Evolutionary conservation across 2,888 invertebrate species (phyloP).

Genomic region (Dorcus hopei): DNA sequence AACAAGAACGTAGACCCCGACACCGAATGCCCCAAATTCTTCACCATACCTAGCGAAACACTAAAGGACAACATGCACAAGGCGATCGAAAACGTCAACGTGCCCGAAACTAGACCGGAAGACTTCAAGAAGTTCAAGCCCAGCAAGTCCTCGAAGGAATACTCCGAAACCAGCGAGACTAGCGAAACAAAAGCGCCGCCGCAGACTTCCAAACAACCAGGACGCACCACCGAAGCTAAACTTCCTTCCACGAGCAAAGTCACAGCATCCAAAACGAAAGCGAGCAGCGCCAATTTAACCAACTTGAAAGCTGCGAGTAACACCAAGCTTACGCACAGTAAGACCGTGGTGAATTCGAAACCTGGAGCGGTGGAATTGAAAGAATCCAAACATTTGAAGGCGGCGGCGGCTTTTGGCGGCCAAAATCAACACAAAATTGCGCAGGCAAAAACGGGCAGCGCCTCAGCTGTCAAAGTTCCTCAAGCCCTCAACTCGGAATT

Average conservation of each 20-base stretch:
- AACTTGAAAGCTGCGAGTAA: not conserved
- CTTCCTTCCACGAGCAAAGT: not conserved
- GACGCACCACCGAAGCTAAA: not conserved
- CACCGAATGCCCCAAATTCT: slow-evolving; percentile 10
- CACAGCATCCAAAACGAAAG: not conserved
- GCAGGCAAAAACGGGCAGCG: not conserved
- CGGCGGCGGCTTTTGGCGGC: not conserved
- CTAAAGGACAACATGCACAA: slow-evolving; percentile 5
- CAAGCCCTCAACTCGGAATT: not conserved
- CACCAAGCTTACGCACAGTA: no score
- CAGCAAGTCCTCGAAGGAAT: not conserved
- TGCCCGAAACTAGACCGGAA: slow-evolving; percentile 2
- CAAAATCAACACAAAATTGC: not conserved
- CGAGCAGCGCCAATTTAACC: not conserved
- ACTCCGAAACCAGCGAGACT: not conserved
- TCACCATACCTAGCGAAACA: slow-evolving; percentile 7
- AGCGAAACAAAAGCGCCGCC: no score
- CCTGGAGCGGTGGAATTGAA: not conserved
- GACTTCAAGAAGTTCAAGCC: slow-evolving; percentile 3
- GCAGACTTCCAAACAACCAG: not conserved
- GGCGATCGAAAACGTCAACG: slow-evolving; percentile 6
- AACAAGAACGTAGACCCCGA: slow-evolving; percentile 3
- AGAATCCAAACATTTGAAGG: not conserved
- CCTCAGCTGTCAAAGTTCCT: no score
- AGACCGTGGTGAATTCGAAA: not conserved